Evolutionary conservation across 1,140 invertebrate species (phyloP).

Genomic region (Zaprionus inermis): DNA sequence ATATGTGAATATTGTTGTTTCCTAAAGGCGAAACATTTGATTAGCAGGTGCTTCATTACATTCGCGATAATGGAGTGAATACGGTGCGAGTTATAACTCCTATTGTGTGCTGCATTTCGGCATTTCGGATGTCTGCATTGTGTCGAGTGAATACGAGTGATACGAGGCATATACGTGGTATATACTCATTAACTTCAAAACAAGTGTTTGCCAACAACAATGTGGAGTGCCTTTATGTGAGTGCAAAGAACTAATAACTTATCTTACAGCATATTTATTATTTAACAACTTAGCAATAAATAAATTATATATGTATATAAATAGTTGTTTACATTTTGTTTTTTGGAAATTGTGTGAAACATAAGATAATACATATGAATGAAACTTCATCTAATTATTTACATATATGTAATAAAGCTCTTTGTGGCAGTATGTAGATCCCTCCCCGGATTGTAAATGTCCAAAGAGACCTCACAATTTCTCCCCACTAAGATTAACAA

Average conservation of each 20-base stretch:
- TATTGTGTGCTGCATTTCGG: not conserved
- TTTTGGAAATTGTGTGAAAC: not conserved
- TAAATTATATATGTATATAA: constrained; percentile 13
- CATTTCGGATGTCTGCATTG: not conserved
- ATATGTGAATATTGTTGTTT: not conserved
- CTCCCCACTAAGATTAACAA: constrained; percentile 93
- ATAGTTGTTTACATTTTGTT: constrained; percentile 13
- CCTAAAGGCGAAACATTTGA: not conserved
- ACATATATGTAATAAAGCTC: constrained; percentile 56
- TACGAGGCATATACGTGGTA: not conserved
- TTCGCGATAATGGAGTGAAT: not conserved
- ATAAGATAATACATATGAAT: not conserved
- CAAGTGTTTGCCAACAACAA: not conserved
- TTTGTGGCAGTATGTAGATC: constrained; percentile 53
- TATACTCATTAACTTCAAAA: not conserved
- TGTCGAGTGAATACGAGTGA: not conserved
- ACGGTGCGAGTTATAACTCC: not conserved
- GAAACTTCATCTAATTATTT: constrained; percentile 7
- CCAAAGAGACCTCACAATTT: constrained; percentile 86
- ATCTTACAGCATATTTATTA: constrained; percentile 21
- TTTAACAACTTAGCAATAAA: constrained; percentile 23
- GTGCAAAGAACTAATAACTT: not conserved
- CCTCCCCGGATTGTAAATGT: not conserved
- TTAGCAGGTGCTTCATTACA: constrained; percentile 7
- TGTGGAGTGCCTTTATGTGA: not conserved